Percentiles rank a stretch among this genome's conserved stretches.
Evolutionary conservation across 2,888 invertebrate genomes (phyloP).

Genomic region (Papilio gigon): DNA sequence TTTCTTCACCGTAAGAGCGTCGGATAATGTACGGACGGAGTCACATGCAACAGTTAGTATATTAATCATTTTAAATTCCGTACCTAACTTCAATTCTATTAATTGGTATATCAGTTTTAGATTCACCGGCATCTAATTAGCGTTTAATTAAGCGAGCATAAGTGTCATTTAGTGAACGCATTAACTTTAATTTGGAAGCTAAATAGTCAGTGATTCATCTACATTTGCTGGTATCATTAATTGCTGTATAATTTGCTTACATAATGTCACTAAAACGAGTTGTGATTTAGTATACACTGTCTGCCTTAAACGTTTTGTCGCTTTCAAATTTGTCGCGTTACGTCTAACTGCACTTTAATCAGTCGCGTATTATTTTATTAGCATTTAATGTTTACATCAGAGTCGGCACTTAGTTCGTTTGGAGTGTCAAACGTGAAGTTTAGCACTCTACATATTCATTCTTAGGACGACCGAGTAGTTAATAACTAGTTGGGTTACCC

Average conservation of each 20-base stretch:
- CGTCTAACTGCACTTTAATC: slow-evolving; percentile 32
- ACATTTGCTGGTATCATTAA: slow-evolving; percentile 30
- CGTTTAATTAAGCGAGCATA: neutral
- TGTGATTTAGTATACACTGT: slow-evolving; percentile 36
- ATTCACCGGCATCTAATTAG: neutral
- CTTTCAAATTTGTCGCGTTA: slow-evolving; percentile 33
- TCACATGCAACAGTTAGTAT: neutral
- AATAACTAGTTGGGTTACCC: too few species aligned
- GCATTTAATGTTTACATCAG: neutral
- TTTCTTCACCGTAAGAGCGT: too few species aligned
- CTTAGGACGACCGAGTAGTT: too few species aligned
- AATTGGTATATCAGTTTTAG: neutral
- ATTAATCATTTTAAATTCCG: neutral
- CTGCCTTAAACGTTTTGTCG: slow-evolving; percentile 32
- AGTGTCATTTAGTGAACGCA: neutral
- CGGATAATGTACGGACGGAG: too few species aligned
- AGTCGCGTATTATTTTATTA: slow-evolving; percentile 6
- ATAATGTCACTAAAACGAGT: slow-evolving; percentile 35
- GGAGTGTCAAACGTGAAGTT: too few species aligned
- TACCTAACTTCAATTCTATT: neutral
- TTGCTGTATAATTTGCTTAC: slow-evolving; percentile 32
- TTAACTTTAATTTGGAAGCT: slow-evolving; percentile 26
- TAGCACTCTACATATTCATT: too few species aligned
- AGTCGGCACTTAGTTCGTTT: too few species aligned
- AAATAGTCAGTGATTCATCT: slow-evolving; percentile 19